These are phyloP conservation scores for Ariopsis seemanni DNA, from an alignment of 2,113 vertebrate species.

Conservation along the genomic window DNA sequence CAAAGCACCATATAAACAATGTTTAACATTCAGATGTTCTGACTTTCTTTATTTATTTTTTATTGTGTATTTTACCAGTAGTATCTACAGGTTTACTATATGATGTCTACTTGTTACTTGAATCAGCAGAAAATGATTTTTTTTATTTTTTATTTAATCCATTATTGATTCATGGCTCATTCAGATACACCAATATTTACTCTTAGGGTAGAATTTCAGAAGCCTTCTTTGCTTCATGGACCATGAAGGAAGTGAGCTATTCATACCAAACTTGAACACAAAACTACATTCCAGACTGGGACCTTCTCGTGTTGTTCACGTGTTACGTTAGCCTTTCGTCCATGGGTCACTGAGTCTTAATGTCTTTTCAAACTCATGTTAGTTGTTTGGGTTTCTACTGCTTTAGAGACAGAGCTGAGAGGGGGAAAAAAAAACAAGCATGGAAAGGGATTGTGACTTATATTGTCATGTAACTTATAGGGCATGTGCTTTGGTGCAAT, in stretches of 20 bases:
- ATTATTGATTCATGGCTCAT: conserved; percentile 1
- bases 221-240: conserved; percentile 33
- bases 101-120: neutral
- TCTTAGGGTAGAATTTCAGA: conserved; percentile 44
- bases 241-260: conserved; percentile 46
- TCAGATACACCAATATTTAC: conserved; percentile 6
- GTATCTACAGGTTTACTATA: neutral
- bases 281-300: conserved; percentile 63
- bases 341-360: conserved; percentile 70
- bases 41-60: neutral
- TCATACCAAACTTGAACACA: conserved; percentile 70
- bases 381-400: conserved; percentile 71
- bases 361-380: conserved; percentile 68
- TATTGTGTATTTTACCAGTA: neutral
- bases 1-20: neutral
- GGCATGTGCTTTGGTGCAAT: conserved; percentile 52
- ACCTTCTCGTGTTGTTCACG: conserved; percentile 58
- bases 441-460: conserved; percentile 49
- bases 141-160: neutral
- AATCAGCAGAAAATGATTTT: neutral
- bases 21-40: neutral
- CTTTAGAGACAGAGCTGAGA: conserved; percentile 68
- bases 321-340: conserved; percentile 64
- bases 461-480: conserved; percentile 59
- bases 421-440: conserved; percentile 67